These are phyloP conservation scores for Hypselothyrea guttata DNA, from an alignment of 2,888 invertebrate species.

Conservation along the genomic window DNA sequence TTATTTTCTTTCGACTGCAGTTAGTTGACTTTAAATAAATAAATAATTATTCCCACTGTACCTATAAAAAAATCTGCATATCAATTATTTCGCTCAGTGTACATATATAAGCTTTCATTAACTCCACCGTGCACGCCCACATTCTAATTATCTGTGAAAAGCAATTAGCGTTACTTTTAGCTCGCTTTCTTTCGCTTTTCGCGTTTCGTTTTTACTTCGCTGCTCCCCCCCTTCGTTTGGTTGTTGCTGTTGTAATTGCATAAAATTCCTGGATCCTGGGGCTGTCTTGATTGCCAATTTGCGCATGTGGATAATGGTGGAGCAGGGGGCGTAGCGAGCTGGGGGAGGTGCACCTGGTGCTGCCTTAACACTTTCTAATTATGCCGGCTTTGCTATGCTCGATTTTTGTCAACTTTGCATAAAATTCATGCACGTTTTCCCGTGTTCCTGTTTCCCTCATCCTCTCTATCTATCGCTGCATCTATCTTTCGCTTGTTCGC, in stretches of 20 bases:
- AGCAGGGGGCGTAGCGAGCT: neutral
- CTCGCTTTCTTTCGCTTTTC: neutral
- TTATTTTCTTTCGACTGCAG: too few relatives aligned
- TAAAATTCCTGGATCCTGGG: slow-evolving; percentile 39
- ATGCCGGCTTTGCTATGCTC: slow-evolving; percentile 50
- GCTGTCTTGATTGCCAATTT: slow-evolving; percentile 67
- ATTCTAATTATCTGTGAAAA: slow-evolving; percentile 69
- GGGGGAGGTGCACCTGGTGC: slow-evolving; percentile 11
- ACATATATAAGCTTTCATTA: neutral
- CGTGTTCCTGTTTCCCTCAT: too few relatives aligned
- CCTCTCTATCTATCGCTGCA: neutral
- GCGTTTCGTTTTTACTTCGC: slow-evolving; percentile 12
- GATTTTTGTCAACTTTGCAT: slow-evolving; percentile 72
- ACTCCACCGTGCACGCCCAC: slow-evolving; percentile 11
- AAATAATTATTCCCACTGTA: too few relatives aligned
- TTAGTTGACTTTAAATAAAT: too few relatives aligned
- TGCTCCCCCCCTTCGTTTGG: neutral
- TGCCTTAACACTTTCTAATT: slow-evolving; percentile 51
- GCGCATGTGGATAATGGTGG: slow-evolving; percentile 13
- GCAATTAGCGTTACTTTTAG: slow-evolving; percentile 59
- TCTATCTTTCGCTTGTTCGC: too few relatives aligned
- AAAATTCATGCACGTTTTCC: slow-evolving; percentile 66
- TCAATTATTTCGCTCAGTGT: neutral
- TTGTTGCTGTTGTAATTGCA: slow-evolving; percentile 53
- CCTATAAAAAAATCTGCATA: too few relatives aligned